Evolutionary conservation across 1,140 invertebrate species (phyloP).

Genomic region (Mactra quadrangularis): DNA sequence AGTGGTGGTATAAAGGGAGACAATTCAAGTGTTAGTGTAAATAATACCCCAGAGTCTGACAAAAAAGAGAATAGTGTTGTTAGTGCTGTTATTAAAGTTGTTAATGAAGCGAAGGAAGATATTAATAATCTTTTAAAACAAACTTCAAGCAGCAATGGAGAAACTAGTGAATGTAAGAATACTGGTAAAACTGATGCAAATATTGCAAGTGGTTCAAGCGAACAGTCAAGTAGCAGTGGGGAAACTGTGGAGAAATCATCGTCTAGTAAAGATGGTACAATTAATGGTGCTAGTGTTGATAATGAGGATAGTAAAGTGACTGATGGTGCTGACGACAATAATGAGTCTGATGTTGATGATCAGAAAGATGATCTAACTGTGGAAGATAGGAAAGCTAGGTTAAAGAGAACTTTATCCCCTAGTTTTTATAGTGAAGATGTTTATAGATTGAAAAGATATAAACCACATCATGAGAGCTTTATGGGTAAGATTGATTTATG

Average conservation of each 20-base stretch:
- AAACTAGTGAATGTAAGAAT: no score
- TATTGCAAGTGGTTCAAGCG: background rate
- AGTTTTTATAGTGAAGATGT: constrained; percentile 70
- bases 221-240: background rate
- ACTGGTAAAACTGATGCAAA: no score
- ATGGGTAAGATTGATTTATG: constrained; percentile 37
- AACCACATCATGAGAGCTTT: constrained; percentile 60
- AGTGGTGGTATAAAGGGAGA: background rate
- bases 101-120: no score
- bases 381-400: constrained; percentile 46
- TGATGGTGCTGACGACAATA: constrained; percentile 7
- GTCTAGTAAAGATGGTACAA: background rate
- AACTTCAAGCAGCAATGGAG: no score
- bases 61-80: background rate
- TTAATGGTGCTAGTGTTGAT: background rate
- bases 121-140: no score
- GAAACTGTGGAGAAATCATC: background rate
- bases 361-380: constrained; percentile 42
- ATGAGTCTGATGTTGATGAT: constrained; percentile 32
- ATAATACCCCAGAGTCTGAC: background rate
- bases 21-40: background rate
- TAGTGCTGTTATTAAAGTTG: no score
- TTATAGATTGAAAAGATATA: constrained; percentile 52
- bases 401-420: constrained; percentile 71
- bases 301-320: background rate